Evolutionary conservation across 1,140 invertebrate species (phyloP).

Genomic region (Drosophila seguyi): DNA sequence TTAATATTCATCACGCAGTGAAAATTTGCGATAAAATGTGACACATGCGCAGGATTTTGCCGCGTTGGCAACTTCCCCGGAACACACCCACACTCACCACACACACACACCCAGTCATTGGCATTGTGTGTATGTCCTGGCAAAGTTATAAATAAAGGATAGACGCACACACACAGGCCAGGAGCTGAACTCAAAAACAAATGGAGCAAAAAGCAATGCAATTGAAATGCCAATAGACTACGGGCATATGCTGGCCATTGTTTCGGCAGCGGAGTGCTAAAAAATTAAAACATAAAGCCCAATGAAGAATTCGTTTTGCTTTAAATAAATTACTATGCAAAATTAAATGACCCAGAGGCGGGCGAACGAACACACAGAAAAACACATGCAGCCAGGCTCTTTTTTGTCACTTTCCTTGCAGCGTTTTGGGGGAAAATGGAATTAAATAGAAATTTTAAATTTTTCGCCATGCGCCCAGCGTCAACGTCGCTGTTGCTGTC

Average conservation of each 20-base stretch:
- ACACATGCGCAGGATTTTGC: constrained; percentile 79
- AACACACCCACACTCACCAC: constrained; percentile 7
- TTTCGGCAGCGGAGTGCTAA: constrained; percentile 56
- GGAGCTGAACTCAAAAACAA: constrained; percentile 64
- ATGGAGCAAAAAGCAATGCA: constrained; percentile 71
- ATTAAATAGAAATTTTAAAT: constrained; percentile 71
- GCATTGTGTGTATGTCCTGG: constrained; percentile 43
- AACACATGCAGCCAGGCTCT: background rate
- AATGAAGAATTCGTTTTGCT: constrained; percentile 58
- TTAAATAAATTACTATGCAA: constrained; percentile 83
- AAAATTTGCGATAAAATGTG: constrained; percentile 73
- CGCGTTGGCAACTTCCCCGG: constrained; percentile 63
- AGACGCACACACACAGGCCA: constrained; percentile 25
- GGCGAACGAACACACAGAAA: constrained; percentile 25
- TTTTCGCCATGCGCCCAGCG: constrained; percentile 46
- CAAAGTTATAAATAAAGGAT: constrained; percentile 78
- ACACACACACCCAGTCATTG: background rate
- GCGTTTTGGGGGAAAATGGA: constrained; percentile 57
- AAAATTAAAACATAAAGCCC: constrained; percentile 80
- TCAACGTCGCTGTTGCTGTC: constrained; percentile 27
- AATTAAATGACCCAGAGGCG: constrained; percentile 83
- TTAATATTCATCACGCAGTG: constrained; percentile 71
- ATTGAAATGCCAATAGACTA: constrained; percentile 82
- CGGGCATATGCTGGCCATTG: constrained; percentile 63
- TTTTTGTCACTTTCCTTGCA: constrained; percentile 40